These are phyloP conservation scores for Epinephelus lanceolatus DNA, from an alignment of 2,113 vertebrate genomes.

Conservation along the genomic window DNA sequence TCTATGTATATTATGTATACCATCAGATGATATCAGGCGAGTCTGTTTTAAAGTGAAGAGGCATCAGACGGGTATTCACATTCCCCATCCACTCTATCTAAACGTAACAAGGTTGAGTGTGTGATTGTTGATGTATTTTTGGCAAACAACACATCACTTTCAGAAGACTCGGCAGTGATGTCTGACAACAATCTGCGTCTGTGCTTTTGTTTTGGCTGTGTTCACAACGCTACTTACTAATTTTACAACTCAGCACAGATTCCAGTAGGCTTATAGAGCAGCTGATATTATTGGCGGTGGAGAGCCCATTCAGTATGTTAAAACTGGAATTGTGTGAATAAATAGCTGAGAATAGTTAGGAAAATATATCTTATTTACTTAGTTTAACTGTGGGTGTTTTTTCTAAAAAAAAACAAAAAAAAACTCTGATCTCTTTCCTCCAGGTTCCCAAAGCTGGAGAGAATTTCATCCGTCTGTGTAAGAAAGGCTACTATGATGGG, in stretches of 20 bases:
- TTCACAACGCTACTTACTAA: not conserved
- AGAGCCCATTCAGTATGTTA: not conserved
- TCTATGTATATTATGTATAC: not conserved
- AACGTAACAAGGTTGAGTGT: not conserved
- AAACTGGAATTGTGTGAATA: not conserved
- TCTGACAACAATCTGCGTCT: not conserved
- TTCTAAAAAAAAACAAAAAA: not conserved
- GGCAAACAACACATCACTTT: not conserved
- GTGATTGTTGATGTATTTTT: not conserved
- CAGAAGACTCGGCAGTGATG: not conserved
- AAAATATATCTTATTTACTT: not conserved
- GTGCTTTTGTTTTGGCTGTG: not conserved
- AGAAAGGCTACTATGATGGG: slow-evolving; percentile 92
- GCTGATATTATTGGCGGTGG: not conserved
- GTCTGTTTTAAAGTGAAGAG: not conserved
- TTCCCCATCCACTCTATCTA: not conserved
- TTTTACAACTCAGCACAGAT: not conserved
- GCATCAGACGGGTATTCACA: not conserved
- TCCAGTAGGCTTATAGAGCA: not conserved
- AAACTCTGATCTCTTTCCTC: not conserved
- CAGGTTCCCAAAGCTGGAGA: slow-evolving; percentile 95
- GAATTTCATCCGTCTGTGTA: slow-evolving; percentile 95
- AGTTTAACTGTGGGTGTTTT: not conserved
- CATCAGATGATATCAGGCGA: not conserved
- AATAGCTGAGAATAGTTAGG: not conserved